These are phyloP conservation scores for Neoniphon sammara DNA, from an alignment of 2,797 vertebrate genomes.

Conservation along the genomic window DNA sequence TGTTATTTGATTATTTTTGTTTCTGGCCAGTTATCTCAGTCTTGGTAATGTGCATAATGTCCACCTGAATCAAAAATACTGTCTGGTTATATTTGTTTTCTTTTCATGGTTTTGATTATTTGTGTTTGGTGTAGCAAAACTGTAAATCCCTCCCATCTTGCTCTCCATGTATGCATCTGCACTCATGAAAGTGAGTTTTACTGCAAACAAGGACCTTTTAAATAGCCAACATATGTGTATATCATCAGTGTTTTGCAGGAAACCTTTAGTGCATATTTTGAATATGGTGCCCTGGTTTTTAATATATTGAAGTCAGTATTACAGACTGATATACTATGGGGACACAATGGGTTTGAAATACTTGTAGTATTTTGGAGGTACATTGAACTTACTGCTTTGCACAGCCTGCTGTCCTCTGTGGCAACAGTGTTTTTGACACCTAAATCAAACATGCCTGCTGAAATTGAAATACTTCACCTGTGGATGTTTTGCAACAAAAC, in stretches of 20 bases:
- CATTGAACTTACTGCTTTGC: conserved; percentile 26
- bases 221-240: neutral
- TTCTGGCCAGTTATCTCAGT: conserved; percentile 41
- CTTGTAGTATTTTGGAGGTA: conserved; percentile 6
- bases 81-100: conserved; percentile 12
- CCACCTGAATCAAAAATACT: conserved; percentile 20
- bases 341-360: neutral
- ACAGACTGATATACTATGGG: neutral
- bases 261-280: neutral
- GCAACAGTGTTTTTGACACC: conserved; percentile 6
- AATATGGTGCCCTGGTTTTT: neutral
- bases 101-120: conserved; percentile 6
- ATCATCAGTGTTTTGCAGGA: no score
- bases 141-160: neutral
- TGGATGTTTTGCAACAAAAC: neutral
- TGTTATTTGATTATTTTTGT: conserved; percentile 2
- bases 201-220: neutral
- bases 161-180: neutral
- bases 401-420: conserved; percentile 2
- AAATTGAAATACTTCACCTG: neutral
- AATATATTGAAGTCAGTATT: neutral
- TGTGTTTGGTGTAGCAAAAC: conserved; percentile 44
- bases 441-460: neutral
- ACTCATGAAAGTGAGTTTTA: neutral
- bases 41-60: neutral